Evolutionary conservation across 2,888 invertebrate species (phyloP).

Genomic region (Polydrusus pterygomalis): DNA sequence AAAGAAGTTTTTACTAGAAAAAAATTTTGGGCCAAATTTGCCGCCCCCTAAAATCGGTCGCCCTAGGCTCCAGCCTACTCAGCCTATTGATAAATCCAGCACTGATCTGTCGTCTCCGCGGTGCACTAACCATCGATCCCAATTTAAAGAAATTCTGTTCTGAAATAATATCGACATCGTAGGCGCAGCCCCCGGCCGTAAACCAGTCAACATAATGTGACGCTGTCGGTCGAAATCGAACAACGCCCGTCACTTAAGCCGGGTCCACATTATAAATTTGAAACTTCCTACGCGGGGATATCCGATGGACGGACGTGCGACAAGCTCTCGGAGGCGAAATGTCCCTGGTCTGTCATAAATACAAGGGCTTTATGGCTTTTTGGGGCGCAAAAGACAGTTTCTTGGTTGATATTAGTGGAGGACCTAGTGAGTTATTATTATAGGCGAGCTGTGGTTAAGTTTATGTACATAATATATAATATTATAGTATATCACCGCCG

Average conservation of each 20-base stretch:
- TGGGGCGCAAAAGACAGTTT: constrained; percentile 24
- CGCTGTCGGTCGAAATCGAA: constrained; percentile 31
- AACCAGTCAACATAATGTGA: constrained; percentile 35
- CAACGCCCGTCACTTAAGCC: constrained; percentile 40
- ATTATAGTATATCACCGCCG: too few species aligned
- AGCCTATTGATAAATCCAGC: too few species aligned
- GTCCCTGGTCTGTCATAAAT: constrained; percentile 47
- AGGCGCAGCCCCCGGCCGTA: constrained; percentile 29
- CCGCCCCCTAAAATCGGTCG: too few species aligned
- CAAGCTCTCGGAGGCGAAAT: constrained; percentile 50
- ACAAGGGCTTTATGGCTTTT: constrained; percentile 43
- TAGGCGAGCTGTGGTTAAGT: background rate
- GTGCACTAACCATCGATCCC: too few species aligned
- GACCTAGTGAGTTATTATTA: background rate
- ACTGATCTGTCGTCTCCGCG: too few species aligned
- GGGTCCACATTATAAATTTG: constrained; percentile 44
- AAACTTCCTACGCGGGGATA: constrained; percentile 43
- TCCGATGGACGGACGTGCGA: constrained; percentile 44
- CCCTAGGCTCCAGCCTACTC: too few species aligned
- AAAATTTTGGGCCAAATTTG: too few species aligned
- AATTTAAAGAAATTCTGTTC: too few species aligned
- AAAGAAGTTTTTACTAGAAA: too few species aligned
- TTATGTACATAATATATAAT: too few species aligned
- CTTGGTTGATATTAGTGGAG: constrained; percentile 9
- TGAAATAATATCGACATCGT: constrained; percentile 7